Evolutionary conservation across 2,888 invertebrate species (phyloP).

Genomic region (Tuberolachnus salignus): DNA sequence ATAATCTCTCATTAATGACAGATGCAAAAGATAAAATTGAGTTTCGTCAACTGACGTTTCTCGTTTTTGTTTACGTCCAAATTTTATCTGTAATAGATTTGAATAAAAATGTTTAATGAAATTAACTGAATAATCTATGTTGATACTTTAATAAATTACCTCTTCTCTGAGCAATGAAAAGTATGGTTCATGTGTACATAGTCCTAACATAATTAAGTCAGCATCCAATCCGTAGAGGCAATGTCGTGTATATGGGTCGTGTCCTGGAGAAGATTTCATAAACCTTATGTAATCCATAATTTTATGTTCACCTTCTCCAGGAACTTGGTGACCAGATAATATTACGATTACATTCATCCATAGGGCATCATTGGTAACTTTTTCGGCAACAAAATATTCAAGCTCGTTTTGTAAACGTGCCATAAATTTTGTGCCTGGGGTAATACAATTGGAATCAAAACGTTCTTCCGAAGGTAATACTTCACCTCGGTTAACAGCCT

Average conservation of each 20-base stretch:
- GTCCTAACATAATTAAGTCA: slow-evolving; percentile 94
- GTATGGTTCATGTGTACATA: slow-evolving; percentile 94
- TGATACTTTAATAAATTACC: slow-evolving; percentile 64
- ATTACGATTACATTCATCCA: slow-evolving; percentile 87
- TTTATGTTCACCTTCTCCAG: slow-evolving; percentile 98
- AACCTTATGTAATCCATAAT: slow-evolving; percentile 98
- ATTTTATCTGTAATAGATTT: slow-evolving; percentile 71
- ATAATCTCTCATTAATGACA: slow-evolving; percentile 91
- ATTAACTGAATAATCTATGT: neutral
- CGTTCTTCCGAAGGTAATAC: slow-evolving; percentile 76
- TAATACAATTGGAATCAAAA: slow-evolving; percentile 98
- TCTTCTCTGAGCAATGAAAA: slow-evolving; percentile 94
- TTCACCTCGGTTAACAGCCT: slow-evolving; percentile 73
- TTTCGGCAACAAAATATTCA: slow-evolving; percentile 83
- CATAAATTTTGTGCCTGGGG: slow-evolving; percentile 96
- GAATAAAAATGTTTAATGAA: slow-evolving; percentile 44
- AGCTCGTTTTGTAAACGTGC: slow-evolving; percentile 82
- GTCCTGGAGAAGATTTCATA: slow-evolving; percentile 80
- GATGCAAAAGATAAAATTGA: slow-evolving; percentile 89
- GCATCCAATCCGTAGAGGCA: slow-evolving; percentile 97
- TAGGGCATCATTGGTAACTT: slow-evolving; percentile 80
- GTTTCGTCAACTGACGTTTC: slow-evolving; percentile 79
- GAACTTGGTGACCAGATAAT: slow-evolving; percentile 89
- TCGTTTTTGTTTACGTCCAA: slow-evolving; percentile 67
- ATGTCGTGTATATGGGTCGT: slow-evolving; percentile 90